Conservation (phyloP, 2,888 invertebrate species). For the Drosophila melanosoma region DNA sequence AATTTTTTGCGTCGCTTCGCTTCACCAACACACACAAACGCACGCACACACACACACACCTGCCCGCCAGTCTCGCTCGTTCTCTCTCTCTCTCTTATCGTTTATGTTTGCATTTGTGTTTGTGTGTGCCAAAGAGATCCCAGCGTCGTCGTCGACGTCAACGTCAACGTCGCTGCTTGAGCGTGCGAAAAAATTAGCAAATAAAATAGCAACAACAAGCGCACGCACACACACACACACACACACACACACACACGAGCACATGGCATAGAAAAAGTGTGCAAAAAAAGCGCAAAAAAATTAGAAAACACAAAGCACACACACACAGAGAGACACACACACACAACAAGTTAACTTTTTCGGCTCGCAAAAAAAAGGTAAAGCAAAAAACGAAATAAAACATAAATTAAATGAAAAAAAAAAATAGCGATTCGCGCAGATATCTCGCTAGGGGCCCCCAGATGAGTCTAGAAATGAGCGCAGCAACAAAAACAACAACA, state of each 20-base stretch:
- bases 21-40: slow-evolving; percentile 33
- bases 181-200: slow-evolving; percentile 69
- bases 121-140: slow-evolving; percentile 65
- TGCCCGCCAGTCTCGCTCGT: slow-evolving; percentile 4
- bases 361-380: slow-evolving; percentile 55
- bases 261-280: slow-evolving; percentile 66
- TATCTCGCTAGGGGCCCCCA: slow-evolving; percentile 55
- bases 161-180: slow-evolving; percentile 42
- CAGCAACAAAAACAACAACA: slow-evolving; percentile 43
- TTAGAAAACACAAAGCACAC: slow-evolving; percentile 66
- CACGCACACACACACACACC: slow-evolving; percentile 12
- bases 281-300: slow-evolving; percentile 59
- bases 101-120: slow-evolving; percentile 18
- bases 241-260: slow-evolving; percentile 32
- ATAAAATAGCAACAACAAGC: slow-evolving; percentile 55
- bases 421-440: slow-evolving; percentile 56
- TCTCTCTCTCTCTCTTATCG: not conserved
- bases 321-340: slow-evolving; percentile 41
- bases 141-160: slow-evolving; percentile 24
- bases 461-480: slow-evolving; percentile 58
- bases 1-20: slow-evolving; percentile 48
- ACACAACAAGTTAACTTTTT: slow-evolving; percentile 60
- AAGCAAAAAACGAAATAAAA: slow-evolving; percentile 45
- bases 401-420: slow-evolving; percentile 68
- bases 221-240: slow-evolving; percentile 32